Evolutionary conservation across 2,797 vertebrate species (phyloP).

Genomic region (Microhierax caerulescens): DNA sequence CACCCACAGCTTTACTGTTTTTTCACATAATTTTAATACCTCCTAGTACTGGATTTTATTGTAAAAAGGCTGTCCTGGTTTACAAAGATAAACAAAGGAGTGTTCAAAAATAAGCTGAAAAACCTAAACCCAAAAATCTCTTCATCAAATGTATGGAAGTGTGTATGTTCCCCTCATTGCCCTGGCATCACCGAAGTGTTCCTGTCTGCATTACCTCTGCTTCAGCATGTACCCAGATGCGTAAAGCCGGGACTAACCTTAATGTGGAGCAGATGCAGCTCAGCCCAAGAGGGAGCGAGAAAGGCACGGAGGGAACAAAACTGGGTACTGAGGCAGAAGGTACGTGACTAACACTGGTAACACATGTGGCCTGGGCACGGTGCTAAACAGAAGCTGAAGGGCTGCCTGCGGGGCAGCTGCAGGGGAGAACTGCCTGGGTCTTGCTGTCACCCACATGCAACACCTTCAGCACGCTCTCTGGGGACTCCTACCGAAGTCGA

Average conservation of each 20-base stretch:
- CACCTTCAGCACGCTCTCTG: rapidly evolving
- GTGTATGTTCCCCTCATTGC: neutral
- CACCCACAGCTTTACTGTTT: neutral
- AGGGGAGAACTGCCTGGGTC: neutral
- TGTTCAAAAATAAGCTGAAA: neutral
- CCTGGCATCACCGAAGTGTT: neutral
- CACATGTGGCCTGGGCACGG: rapidly evolving
- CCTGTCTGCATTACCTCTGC: neutral
- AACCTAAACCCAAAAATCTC: neutral
- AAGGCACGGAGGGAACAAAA: neutral
- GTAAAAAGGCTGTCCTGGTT: neutral
- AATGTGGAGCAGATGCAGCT: rapidly evolving
- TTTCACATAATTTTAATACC: neutral
- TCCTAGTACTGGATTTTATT: neutral
- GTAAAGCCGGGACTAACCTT: neutral
- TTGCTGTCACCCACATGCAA: neutral
- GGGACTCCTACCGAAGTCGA: neutral
- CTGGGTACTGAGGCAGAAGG: neutral
- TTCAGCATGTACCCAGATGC: neutral
- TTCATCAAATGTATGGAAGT: neutral
- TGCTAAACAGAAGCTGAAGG: neutral
- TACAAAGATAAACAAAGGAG: neutral
- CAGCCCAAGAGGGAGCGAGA: neutral
- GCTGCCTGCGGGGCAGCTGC: neutral
- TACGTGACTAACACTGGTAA: rapidly evolving